Evolutionary conservation across 2,113 vertebrate genomes (phyloP).

Genomic region (Marcusenius ussheri): DNA sequence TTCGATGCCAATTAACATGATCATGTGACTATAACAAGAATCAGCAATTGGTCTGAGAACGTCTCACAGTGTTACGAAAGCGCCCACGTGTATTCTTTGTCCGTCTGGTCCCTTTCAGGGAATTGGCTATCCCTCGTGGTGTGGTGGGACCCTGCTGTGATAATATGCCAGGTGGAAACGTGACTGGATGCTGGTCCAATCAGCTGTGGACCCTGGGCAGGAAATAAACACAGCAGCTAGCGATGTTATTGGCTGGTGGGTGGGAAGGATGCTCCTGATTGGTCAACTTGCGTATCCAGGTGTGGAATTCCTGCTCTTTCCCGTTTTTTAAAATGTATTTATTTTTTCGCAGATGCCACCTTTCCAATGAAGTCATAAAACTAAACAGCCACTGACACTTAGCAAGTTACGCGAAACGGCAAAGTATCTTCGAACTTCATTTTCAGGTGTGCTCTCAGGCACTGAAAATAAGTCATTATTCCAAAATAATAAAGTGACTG

Average conservation of each 20-base stretch:
- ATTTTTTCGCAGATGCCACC: not conserved
- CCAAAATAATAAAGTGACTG: not conserved
- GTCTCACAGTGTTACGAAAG: not conserved
- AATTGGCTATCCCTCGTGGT: not conserved
- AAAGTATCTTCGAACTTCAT: not conserved
- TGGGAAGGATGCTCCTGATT: not conserved
- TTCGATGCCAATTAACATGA: not conserved
- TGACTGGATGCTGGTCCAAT: not conserved
- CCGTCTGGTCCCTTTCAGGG: not conserved
- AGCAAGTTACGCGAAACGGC: not conserved
- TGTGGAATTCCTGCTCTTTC: not conserved
- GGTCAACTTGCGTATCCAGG: not conserved
- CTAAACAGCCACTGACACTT: not conserved
- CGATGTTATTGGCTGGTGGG: not conserved
- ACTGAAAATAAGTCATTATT: constrained; percentile 1
- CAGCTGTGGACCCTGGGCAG: not conserved
- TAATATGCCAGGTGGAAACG: not conserved
- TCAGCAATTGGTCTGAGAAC: not conserved
- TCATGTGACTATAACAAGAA: not conserved
- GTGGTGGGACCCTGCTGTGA: not conserved
- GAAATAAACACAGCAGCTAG: not conserved
- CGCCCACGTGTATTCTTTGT: not conserved
- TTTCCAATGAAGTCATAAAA: not conserved
- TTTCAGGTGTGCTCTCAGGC: not conserved
- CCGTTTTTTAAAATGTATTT: not conserved